Percentiles rank a stretch among this genome's conserved stretches.
Evolutionary conservation across 2,797 vertebrate species (phyloP).

Genomic region (Propithecus perrieri): DNA sequence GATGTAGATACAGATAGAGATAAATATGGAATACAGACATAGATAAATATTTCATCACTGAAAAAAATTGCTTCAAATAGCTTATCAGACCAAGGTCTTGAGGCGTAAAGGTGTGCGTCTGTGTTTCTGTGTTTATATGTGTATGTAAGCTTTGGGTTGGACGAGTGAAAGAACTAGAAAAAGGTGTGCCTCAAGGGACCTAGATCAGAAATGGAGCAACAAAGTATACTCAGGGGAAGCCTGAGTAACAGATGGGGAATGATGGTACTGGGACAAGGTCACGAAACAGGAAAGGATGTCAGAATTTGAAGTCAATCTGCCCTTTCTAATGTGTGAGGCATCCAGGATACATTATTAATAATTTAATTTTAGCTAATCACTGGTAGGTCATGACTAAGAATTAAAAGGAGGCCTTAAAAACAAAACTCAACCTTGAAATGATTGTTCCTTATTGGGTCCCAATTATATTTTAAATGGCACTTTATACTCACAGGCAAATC

Average conservation of each 20-base stretch:
- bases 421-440: slow-evolving; percentile 7
- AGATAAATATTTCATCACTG: neutral
- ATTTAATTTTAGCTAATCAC: slow-evolving; percentile 27
- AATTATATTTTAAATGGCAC: slow-evolving; percentile 52
- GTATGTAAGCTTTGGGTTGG: neutral
- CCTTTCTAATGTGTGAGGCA: neutral
- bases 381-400: neutral
- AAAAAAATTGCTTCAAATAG: neutral
- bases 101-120: neutral
- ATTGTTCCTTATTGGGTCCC: neutral
- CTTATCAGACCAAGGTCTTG: neutral
- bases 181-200: neutral
- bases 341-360: neutral
- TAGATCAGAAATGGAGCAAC: neutral
- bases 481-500: slow-evolving; percentile 14
- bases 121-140: fast-evolving
- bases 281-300: neutral
- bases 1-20: neutral
- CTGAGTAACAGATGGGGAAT: neutral
- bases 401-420: neutral
- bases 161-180: neutral
- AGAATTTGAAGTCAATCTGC: neutral
- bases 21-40: neutral
- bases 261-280: neutral
- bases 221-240: neutral